A percentile compares a stretch with the other conserved stretches of the same genome.
These are phyloP conservation scores for Aegypius monachus DNA, from an alignment of 2,113 vertebrate species.

Conservation along the genomic window DNA sequence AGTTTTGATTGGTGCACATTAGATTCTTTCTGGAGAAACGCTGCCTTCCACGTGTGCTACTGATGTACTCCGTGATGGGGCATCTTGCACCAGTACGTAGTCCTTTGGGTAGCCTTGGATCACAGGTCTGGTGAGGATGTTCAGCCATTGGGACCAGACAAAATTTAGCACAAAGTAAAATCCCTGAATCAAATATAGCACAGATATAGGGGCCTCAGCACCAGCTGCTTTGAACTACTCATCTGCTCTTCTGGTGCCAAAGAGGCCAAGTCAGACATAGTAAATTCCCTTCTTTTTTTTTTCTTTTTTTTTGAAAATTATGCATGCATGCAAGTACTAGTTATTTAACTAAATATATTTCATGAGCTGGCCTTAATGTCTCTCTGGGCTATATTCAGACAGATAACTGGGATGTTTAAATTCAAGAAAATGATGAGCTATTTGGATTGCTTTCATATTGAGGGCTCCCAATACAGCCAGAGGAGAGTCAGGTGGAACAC, in stretches of 20 bases:
- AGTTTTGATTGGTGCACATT: not conserved
- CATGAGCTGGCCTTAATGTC: not conserved
- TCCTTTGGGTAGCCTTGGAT: not conserved
- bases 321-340: not conserved
- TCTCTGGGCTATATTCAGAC: not conserved
- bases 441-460: accelerated
- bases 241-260: not conserved
- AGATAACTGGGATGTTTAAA: not conserved
- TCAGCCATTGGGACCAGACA: not conserved
- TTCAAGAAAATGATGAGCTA: not conserved
- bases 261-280: not conserved
- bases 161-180: not conserved
- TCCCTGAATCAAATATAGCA: not conserved
- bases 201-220: not conserved
- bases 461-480: not conserved
- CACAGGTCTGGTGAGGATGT: not conserved
- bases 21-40: not conserved
- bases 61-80: not conserved
- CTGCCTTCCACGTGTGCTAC: not conserved
- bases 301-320: not conserved
- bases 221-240: not conserved
- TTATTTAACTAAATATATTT: not conserved
- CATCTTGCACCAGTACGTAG: accelerated
- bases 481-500: not conserved
- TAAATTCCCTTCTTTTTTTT: not conserved